Base-by-base conservation (phyloP, 2,113 vertebrate species). In the Suricata suricatta region DNA sequence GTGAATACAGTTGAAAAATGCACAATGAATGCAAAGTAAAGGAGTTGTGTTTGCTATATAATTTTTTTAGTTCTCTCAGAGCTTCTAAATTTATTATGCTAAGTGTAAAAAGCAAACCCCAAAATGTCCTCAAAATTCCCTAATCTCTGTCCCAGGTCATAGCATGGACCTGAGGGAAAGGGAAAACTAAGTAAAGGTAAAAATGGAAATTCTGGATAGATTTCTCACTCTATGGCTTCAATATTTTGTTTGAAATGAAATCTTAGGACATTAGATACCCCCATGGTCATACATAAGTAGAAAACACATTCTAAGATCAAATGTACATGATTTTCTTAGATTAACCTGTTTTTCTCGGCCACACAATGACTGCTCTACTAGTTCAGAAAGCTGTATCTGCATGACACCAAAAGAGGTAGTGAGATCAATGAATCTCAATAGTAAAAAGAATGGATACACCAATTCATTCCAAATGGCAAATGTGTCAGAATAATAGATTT, bases 221-320 rank as follows among this genome's bases (percentile, higher is more conserved):
- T 64, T 84, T 93, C 88, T 97, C 12, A 60, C 31, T 90, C 35
- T 47, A 21, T 76, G 27, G 2, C 23, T 87, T 95, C 68, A 89
- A 35, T 93, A 57, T 74, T 96, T 95, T 77, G 25, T 85, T 97
- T 92, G 69, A 97, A 95, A 95, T 74, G 76, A 93, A 86, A 50
- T 87, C 57, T 88, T 76, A 57, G 74, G n/a, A 89, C 2, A 76
- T 91, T 27, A 85, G 72, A 80, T 10, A 86, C 38, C 57, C 57
- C 54, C 29, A 5, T 71, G 23, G 83, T 94, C 52, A 93, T 93
- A 90, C 41, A 63, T 84, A 92, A 79, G 52, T 86, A 83, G 88
- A 90, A 74, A 87, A 44, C 11, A 89, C 27, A 89, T 79, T 91
- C 33, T 10, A 68, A 91, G 47, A 87, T 93, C 80, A 96, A 93